These are phyloP conservation scores for Intoshia linei DNA, from an alignment of 1,140 invertebrate genomes.

Conservation along the genomic window DNA sequence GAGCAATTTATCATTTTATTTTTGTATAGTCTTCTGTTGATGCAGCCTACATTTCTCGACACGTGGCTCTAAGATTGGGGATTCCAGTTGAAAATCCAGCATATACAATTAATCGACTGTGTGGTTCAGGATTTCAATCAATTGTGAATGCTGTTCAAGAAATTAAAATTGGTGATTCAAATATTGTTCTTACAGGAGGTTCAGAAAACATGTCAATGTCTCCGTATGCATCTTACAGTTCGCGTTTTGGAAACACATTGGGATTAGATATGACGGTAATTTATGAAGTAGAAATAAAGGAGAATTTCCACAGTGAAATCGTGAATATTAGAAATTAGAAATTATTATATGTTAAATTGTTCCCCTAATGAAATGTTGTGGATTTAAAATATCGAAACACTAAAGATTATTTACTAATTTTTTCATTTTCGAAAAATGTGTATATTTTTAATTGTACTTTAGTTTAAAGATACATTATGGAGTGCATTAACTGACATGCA, in stretches of 20 bases:
- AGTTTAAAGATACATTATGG: slow-evolving; percentile 69
- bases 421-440: no score
- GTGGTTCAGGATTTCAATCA: slow-evolving; percentile 79
- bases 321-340: no score
- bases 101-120: slow-evolving; percentile 40
- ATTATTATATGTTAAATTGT: no score
- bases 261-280: slow-evolving; percentile 33
- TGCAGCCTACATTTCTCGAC: slow-evolving; percentile 51
- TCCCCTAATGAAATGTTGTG: no score
- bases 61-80: slow-evolving; percentile 44
- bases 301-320: not conserved
- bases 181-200: slow-evolving; percentile 58
- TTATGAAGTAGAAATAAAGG: not conserved
- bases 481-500: slow-evolving; percentile 52
- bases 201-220: slow-evolving; percentile 61
- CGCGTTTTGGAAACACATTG: slow-evolving; percentile 57
- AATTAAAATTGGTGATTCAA: slow-evolving; percentile 46
- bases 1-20: slow-evolving; percentile 8
- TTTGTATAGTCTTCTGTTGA: slow-evolving; percentile 36
- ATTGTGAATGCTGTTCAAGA: slow-evolving; percentile 57
- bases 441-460: no score
- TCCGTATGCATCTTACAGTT: slow-evolving; percentile 51
- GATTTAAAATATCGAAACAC: no score
- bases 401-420: no score
- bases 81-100: slow-evolving; percentile 47